Conservation (phyloP, 1,140 invertebrate species). For the Drosophila mojavensis region DNA sequence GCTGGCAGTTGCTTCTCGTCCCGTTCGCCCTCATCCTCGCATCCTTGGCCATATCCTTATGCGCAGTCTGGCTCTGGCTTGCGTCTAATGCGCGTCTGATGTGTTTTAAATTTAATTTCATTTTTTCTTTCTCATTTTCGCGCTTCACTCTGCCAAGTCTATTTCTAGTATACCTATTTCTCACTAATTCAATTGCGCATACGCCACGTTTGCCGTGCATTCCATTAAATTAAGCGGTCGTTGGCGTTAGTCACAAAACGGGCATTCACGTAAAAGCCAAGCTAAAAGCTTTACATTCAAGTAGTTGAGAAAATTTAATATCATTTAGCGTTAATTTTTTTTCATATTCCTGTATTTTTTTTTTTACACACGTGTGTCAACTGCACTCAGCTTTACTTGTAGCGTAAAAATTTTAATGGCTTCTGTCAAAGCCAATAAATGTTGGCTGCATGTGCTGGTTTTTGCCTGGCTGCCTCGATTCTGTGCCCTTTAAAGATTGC, state of each 20-base stretch:
- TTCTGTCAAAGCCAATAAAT: conserved; percentile 78
- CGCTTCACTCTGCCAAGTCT: conserved; percentile 16
- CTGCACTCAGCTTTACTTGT: conserved; percentile 24
- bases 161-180: conserved; percentile 33
- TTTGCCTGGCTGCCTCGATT: conserved; percentile 10
- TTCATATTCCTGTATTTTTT: not conserved
- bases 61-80: conserved; percentile 7
- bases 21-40: not conserved
- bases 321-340: conserved; percentile 57
- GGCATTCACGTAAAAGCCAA: conserved; percentile 15
- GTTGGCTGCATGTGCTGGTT: conserved; percentile 41
- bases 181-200: conserved; percentile 67
- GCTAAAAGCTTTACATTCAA: conserved; percentile 73
- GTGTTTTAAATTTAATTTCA: conserved; percentile 78
- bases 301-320: conserved; percentile 63
- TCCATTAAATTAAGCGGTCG: conserved; percentile 60
- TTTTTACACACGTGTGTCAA: conserved; percentile 44
- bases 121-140: conserved; percentile 17
- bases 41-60: conserved; percentile 8
- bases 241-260: not conserved
- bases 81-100: conserved; percentile 62
- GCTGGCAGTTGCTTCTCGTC: conserved; percentile 46
- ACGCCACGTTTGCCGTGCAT: conserved; percentile 42
- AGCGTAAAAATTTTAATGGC: conserved; percentile 74
- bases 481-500: conserved; percentile 43